Evolutionary conservation across 2,888 invertebrate genomes (phyloP), one percentile per base, ranked within the genome.

Genomic region (Drosophila greeni): DNA sequence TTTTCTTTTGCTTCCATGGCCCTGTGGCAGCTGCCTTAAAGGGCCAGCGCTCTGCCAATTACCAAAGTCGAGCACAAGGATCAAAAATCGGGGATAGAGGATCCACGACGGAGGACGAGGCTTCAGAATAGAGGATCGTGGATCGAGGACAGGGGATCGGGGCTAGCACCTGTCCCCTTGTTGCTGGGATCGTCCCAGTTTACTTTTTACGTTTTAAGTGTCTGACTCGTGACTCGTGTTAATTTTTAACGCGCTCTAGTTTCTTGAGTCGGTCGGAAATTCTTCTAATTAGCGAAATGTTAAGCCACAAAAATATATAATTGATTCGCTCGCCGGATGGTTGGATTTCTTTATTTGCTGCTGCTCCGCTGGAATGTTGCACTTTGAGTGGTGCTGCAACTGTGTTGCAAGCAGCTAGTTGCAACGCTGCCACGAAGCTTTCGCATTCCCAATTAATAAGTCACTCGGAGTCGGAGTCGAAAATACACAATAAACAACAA

Each of bases 91-190:
- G 5, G 31, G 23, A 34, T 11, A 29, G 29, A n/a, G 29, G 20
- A 33, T 29, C 20, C 20, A 11, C 26, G 42, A 48, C 40, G 23
- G 51, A 45, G 48, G 49, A 43, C 51, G 26, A 43, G 24, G 45
- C 3, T 14, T 20, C 14, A 20, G 12, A 39, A 14, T 31, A 26
- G 18, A 40, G 29, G 29, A 33, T 29, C 18, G 16, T 11, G 23
- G 57, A 39, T 56, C 16, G 26, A 8, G 34, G 16, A 43, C 31
- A 18, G 47, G 20, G 43, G 45, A 40, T 45, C 40, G 34, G 34
- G 20, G 39, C 2, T 18, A 39, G 70, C 83, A 82, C 81, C 83
- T 82, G 82, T 64, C 69, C 65, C 39, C 56, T 49, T 65, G 66
- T 64, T 73, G 47, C 16, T 67, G 52, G 23, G 51, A 29, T 26